Evolutionary conservation across 2,113 vertebrate species (phyloP).

Genomic region (Cyprinodon variegatus): DNA sequence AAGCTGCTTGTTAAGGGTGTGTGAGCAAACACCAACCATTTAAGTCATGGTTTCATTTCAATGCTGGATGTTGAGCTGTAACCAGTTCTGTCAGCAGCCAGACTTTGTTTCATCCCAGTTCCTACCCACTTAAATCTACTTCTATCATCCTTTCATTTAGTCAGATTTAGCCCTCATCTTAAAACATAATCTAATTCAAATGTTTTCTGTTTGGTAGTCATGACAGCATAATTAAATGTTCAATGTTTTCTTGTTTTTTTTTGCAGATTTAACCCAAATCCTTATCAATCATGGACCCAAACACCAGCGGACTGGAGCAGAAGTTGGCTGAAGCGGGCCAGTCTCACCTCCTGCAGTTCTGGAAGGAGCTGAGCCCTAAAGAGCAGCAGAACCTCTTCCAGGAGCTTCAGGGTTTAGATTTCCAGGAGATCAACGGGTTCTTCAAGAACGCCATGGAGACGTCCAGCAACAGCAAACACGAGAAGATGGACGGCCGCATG

Average conservation of each 20-base stretch:
- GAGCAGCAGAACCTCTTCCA: slow-evolving; percentile 75
- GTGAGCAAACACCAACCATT: neutral
- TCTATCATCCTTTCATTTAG: no score
- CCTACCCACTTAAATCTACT: no score
- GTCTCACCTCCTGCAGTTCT: slow-evolving; percentile 87
- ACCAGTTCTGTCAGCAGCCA: slow-evolving; percentile 1
- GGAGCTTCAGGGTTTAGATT: slow-evolving; percentile 83
- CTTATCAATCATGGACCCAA: slow-evolving; percentile 73
- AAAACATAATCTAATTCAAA: neutral
- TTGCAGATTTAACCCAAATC: slow-evolving; percentile 17
- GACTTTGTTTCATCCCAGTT: no score
- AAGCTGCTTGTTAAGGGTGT: slow-evolving; percentile 10
- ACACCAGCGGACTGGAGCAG: slow-evolving; percentile 52
- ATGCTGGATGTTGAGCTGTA: neutral
- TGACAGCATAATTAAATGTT: neutral
- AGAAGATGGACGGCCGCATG: slow-evolving; percentile 87
- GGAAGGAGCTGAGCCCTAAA: slow-evolving; percentile 79
- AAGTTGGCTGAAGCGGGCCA: slow-evolving; percentile 81
- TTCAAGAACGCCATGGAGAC: slow-evolving; percentile 83
- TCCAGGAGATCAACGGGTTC: slow-evolving; percentile 85
- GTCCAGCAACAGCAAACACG: slow-evolving; percentile 67
- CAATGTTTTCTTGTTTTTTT: neutral
- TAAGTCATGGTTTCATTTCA: neutral
- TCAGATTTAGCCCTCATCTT: neutral
- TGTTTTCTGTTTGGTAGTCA: neutral